phyloP scores from a whole-genome alignment of 2,797 vertebrate genomes.

The Crocodylus rhombifer region DNA sequence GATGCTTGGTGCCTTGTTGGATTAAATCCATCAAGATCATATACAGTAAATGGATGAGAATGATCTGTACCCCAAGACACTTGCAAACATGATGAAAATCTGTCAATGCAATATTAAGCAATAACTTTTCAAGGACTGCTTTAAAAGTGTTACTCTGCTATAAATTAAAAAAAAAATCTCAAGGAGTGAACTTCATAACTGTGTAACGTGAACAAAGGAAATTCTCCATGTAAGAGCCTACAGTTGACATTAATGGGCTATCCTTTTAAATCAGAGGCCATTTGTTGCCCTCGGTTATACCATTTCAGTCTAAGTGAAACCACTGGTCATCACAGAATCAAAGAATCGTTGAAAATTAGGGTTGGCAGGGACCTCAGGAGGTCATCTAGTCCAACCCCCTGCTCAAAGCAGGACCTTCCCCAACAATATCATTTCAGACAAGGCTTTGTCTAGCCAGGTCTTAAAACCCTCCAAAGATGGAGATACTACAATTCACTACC shows the following conservation, averaged over 20 bases:
- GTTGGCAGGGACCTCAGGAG: too few relatives aligned
- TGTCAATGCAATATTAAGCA: not conserved
- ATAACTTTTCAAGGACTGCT: not conserved
- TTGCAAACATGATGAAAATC: not conserved
- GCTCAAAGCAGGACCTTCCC: too few relatives aligned
- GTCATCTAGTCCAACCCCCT: too few relatives aligned
- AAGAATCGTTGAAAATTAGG: too few relatives aligned
- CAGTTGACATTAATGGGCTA: not conserved
- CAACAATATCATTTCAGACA: too few relatives aligned
- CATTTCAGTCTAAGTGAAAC: not conserved
- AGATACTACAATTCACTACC: too few relatives aligned
- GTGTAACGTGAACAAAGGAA: not conserved
- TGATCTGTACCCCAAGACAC: not conserved
- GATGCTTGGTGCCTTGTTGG: not conserved
- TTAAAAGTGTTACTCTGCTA: not conserved
- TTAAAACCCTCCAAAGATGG: too few relatives aligned
- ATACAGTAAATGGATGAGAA: not conserved
- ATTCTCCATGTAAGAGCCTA: not conserved
- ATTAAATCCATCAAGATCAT: not conserved
- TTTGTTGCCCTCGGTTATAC: not conserved
- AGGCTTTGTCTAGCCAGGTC: too few relatives aligned
- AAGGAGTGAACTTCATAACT: not conserved
- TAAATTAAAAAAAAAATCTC: accelerated
- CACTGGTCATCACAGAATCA: too few relatives aligned
- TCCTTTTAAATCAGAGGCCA: not conserved